Evolutionary conservation across 2,113 vertebrate genomes (phyloP), one percentile per base, ranked within the genome.

Genomic region (Heloderma charlesbogerti): DNA sequence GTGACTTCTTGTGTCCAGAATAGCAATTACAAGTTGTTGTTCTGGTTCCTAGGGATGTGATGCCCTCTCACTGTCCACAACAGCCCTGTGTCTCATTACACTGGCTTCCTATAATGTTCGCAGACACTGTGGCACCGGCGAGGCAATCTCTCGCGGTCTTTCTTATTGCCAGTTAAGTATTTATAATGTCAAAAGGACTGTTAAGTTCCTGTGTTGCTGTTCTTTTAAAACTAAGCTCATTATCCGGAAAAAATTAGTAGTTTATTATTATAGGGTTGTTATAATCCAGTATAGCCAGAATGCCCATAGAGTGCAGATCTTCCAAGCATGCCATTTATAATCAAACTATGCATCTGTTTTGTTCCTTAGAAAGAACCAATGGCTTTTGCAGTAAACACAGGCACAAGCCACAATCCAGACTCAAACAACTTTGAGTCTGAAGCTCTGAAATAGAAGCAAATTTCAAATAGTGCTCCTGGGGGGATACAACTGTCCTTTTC

Each of bases 101-200:
- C 45, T 87, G 22, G 86, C 71, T 92, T 78, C 29, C 1, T 92
- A 31, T 16, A 69, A 77, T 0, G 6, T 84, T 86, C 84, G 66
- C 92, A 95, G 95, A 95, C 95, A 90, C 27, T 60, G 31, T 0
- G 93, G 96, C 94, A 95, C 95, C 93, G 79, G 79, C 77, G n/a
- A 85, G 86, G 22, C 83, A 93, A 83, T 91, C 48, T 92, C 60
- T 85, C 91, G 89, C 74, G 43, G 91, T 93, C 0, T 0, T 90
- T 93, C 92, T 88, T 75, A 85, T 69, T 92, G 93, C 81, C 91
- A 92, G 92, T 92, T 91, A 91, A 92, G 34, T 74, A 54, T 90
- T 93, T 88, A 51, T 51, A 91, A 87, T 90, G 90, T 95, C 60
- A n/a, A 75, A 88, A 79, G 72, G 45, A 43, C 80, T 87, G 37